phyloP scores from a whole-genome alignment of 2,888 invertebrate species.

The Pediacus dermestoides region DNA sequence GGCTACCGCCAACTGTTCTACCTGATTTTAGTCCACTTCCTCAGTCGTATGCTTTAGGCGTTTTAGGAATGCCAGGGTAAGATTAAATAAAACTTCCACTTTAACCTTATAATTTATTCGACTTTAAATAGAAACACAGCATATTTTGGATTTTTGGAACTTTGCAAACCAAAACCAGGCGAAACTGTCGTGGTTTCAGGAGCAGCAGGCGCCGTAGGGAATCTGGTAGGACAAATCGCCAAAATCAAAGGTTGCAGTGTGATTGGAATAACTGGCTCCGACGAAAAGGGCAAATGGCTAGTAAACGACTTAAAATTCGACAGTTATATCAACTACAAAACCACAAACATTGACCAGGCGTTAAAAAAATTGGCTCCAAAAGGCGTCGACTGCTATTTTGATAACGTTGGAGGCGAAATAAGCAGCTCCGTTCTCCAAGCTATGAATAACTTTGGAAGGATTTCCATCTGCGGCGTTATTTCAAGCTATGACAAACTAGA shows the following conservation, averaged over 20 bases:
- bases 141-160: constrained; percentile 69
- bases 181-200: constrained; percentile 71
- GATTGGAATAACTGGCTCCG: constrained; percentile 68
- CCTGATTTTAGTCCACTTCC: constrained; percentile 59
- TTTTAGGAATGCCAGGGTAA: constrained; percentile 73
- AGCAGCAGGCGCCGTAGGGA: constrained; percentile 77
- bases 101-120: no score
- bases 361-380: constrained; percentile 62
- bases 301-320: constrained; percentile 66
- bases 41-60: constrained; percentile 61
- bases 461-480: constrained; percentile 68
- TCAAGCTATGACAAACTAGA: constrained; percentile 62
- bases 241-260: constrained; percentile 68
- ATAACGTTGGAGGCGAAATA: constrained; percentile 72
- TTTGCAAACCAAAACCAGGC: constrained; percentile 67
- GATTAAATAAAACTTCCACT: no score
- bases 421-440: constrained; percentile 60
- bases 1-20: no score
- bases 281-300: constrained; percentile 66
- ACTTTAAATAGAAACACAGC: constrained; percentile 65
- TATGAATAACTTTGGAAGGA: constrained; percentile 65
- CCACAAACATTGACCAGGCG: constrained; percentile 52
- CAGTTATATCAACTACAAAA: constrained; percentile 70
- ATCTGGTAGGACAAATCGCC: constrained; percentile 74
- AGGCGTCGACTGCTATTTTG: constrained; percentile 75